Conservation (phyloP, 2,797 vertebrate species). For the Lithobates pipiens region DNA sequence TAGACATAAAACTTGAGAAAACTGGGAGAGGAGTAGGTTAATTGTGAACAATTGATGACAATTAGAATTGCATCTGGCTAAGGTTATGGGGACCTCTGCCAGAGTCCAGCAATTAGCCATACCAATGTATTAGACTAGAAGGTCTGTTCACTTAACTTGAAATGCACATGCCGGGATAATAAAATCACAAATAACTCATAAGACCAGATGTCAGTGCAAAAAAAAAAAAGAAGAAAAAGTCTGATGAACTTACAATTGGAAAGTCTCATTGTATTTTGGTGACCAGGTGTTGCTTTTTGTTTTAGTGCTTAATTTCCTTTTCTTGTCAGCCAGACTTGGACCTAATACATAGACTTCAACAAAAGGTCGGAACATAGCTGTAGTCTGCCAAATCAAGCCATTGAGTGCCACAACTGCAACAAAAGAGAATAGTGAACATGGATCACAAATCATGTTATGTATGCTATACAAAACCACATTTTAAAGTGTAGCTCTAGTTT, state of each 20-base stretch:
- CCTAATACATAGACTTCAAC: constrained; percentile 94
- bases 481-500: neutral
- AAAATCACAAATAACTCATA: too few species aligned
- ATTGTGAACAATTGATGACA: too few species aligned
- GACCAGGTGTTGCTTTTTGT: constrained; percentile 99
- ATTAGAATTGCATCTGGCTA: neutral
- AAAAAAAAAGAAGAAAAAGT: neutral
- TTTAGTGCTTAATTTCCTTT: constrained; percentile 96
- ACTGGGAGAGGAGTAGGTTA: too few species aligned
- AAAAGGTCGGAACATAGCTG: constrained; percentile 96
- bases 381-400: constrained; percentile 94
- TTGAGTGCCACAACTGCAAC: constrained; percentile 88
- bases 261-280: constrained; percentile 98
- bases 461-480: neutral
- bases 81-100: neutral
- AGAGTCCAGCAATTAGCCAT: neutral
- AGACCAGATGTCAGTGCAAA: too few species aligned
- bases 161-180: neutral
- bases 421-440: neutral
- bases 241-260: constrained; percentile 91
- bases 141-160: neutral
- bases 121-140: neutral
- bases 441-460: neutral
- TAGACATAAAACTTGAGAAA: too few species aligned
- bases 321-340: constrained; percentile 92